Percentiles rank a stretch among this genome's conserved stretches.
Conservation (phyloP, 2,888 invertebrate genomes). For the Nephrotoma guestfalica region DNA sequence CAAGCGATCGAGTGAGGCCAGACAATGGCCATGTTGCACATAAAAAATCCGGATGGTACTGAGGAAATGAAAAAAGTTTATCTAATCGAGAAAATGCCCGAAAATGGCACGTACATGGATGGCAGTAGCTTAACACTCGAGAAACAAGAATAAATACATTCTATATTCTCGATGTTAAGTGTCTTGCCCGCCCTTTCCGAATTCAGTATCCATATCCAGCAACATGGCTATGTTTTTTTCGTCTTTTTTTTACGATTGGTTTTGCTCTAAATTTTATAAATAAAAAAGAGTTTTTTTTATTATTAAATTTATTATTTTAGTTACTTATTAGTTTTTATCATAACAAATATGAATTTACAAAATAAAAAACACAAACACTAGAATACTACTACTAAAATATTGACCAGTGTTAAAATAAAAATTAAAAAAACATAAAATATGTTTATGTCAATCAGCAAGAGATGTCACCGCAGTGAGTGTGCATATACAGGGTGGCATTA, state of each 20-base stretch:
- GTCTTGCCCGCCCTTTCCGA: background rate
- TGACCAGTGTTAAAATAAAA: background rate
- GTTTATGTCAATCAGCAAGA: background rate
- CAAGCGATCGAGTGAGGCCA: constrained; percentile 19
- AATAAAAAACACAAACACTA: background rate
- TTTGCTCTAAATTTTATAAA: background rate
- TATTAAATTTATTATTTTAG: background rate
- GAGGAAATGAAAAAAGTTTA: constrained; percentile 12
- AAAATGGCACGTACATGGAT: background rate
- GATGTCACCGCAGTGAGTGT: background rate
- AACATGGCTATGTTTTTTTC: background rate
- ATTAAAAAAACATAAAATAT: background rate
- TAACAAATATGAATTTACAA: background rate
- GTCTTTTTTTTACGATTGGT: background rate
- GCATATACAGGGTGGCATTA: background rate
- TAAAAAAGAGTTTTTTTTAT: background rate
- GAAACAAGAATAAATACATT: background rate
- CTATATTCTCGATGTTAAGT: background rate
- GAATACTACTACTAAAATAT: background rate
- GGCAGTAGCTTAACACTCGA: background rate
- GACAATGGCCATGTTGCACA: constrained; percentile 11
- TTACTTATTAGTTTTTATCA: background rate
- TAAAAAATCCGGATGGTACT: constrained; percentile 13
- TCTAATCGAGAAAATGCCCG: constrained; percentile 4
- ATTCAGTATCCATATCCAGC: background rate